Conservation (phyloP, 2,797 vertebrate species). For the Pygocentrus nattereri region DNA sequence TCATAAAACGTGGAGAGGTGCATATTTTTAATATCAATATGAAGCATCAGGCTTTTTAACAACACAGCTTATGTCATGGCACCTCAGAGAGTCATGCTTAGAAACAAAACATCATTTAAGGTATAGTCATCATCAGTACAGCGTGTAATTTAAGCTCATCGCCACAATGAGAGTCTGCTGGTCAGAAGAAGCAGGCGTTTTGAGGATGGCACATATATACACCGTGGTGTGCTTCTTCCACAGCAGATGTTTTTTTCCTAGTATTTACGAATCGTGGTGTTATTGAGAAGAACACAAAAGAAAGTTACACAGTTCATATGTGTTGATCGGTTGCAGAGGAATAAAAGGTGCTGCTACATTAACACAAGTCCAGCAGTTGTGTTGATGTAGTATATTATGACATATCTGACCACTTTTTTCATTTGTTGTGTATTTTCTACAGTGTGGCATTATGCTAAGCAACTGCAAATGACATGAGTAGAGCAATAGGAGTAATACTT, state of each 20-base stretch:
- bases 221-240: not conserved
- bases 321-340: too few relatives aligned
- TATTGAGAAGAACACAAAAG: too few relatives aligned
- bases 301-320: too few relatives aligned
- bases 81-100: slow-evolving; percentile 2
- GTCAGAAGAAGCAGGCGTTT: not conserved
- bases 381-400: too few relatives aligned
- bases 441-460: too few relatives aligned
- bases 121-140: slow-evolving; percentile 19
- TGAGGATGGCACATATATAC: not conserved
- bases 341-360: too few relatives aligned
- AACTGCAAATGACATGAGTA: too few relatives aligned
- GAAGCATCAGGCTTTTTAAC: not conserved
- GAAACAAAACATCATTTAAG: slow-evolving; percentile 29
- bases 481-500: too few relatives aligned
- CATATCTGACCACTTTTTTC: too few relatives aligned
- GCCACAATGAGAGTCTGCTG: slow-evolving; percentile 29
- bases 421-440: too few relatives aligned
- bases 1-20: not conserved
- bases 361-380: too few relatives aligned
- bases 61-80: slow-evolving; percentile 26
- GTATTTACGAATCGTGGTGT: not conserved
- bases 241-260: not conserved
- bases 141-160: slow-evolving; percentile 32
- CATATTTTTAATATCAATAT: not conserved